Base-by-base conservation (phyloP, 2,888 invertebrate genomes). In the Tromatobia lineatoria region DNA sequence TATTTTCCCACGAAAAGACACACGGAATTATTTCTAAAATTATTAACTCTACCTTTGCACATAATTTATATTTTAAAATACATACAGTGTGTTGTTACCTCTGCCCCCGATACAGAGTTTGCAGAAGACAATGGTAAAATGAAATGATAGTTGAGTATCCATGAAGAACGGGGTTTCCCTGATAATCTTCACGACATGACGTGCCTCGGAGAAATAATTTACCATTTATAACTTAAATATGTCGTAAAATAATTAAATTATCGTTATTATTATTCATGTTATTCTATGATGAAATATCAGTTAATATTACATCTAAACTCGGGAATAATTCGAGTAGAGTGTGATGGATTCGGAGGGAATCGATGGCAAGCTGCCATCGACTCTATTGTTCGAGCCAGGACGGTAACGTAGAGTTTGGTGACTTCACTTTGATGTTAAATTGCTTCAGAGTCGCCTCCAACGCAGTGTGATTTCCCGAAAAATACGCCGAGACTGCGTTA, bases 401-500 rank as follows among this genome's bases (percentile, higher is more conserved):
- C 42, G 97, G 96, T 89, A 96, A 95, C 87, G 95, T 95, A 45
- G 97, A 95, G 93, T 97, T 97, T 71, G 97, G 97, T 88, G 96
- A 95, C 94, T 97, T 97, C 87, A 97, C 96, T 94, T 97, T 98
- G 92, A 99, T 97, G 94, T 97, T 98, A 94, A 99, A 99, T 95
- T 99, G 99, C 90, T 98, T 97, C 88, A 99, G 95, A 23, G 99
- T 98, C 34, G 98, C 97, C 94, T 99, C 99, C 78, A 99, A 94
- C 84, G 98, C 98, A 85, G 96, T 96, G 93, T 98, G 98, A 95
- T 99, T 99, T 76, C 99, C 99, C 90, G 98, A 98, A 95, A 99
- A 99, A 94, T 99, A 99, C 8, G 99, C 99, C 45, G 99, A 97
- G 81, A 99, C 97, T 1, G 99, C 99, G 94, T 99, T 99, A 94